Percentiles rank a stretch among this genome's conserved stretches.
Evolutionary conservation across 2,888 invertebrate species (phyloP).

Genomic region (Orthosia gothica): DNA sequence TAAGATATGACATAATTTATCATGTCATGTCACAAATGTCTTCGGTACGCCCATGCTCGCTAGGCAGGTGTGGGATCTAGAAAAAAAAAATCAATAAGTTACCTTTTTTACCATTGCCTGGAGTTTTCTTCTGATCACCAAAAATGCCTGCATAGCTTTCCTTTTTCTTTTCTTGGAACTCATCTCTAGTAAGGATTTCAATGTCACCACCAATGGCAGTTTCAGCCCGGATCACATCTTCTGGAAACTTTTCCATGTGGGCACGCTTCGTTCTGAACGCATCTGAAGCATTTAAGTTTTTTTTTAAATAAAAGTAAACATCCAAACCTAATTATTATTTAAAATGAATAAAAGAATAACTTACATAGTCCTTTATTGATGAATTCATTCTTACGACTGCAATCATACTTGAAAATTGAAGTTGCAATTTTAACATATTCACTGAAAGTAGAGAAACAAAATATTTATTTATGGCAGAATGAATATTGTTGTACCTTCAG

Average conservation of each 20-base stretch:
- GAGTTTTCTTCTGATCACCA: slow-evolving; percentile 83
- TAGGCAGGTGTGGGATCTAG: too few species aligned
- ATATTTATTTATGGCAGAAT: neutral
- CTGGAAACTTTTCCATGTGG: slow-evolving; percentile 95
- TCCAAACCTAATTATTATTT: neutral
- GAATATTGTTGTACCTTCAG: too few species aligned
- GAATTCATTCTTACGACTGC: slow-evolving; percentile 95
- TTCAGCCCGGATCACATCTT: slow-evolving; percentile 95
- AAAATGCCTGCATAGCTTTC: slow-evolving; percentile 88
- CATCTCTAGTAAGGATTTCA: slow-evolving; percentile 93
- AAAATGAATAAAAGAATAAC: slow-evolving; percentile 71
- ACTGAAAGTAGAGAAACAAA: slow-evolving; percentile 92
- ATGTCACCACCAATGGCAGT: slow-evolving; percentile 93
- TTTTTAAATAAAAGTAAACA: slow-evolving; percentile 12
- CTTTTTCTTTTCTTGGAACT: slow-evolving; percentile 87
- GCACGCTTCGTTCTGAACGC: slow-evolving; percentile 92
- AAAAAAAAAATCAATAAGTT: slow-evolving; percentile 6
- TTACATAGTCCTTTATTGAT: slow-evolving; percentile 96
- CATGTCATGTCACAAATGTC: too few species aligned
- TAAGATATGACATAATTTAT: too few species aligned
- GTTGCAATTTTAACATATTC: slow-evolving; percentile 95
- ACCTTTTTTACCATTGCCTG: slow-evolving; percentile 82
- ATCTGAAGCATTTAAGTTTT: slow-evolving; percentile 81
- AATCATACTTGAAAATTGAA: slow-evolving; percentile 95
- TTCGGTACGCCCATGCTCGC: too few species aligned